Percentiles rank a stretch among this genome's conserved stretches.
Conservation (phyloP, 2,888 invertebrate genomes). For the Phyllotreta striolata region DNA sequence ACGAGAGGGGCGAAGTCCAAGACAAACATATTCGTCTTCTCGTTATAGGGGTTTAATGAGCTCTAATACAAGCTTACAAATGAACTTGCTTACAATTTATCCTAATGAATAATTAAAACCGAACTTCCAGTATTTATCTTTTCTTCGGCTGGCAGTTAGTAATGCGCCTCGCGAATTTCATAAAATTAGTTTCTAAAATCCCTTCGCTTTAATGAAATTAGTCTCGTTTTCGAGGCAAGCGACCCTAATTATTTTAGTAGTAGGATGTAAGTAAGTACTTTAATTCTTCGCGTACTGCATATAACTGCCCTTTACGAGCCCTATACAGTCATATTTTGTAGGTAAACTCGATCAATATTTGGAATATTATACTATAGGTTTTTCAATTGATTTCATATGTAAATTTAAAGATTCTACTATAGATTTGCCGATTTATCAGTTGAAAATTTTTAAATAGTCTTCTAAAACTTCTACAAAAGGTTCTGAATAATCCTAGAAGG, state of each 20-base stretch:
- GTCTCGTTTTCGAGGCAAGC: neutral
- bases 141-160: slow-evolving; percentile 35
- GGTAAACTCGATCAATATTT: too few species aligned
- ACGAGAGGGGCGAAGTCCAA: slow-evolving; percentile 19
- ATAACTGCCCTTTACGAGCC: too few species aligned
- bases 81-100: slow-evolving; percentile 44
- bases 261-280: neutral
- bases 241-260: slow-evolving; percentile 20
- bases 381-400: too few species aligned
- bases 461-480: too few species aligned
- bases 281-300: too few species aligned
- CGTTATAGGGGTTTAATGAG: slow-evolving; percentile 48
- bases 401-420: too few species aligned
- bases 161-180: slow-evolving; percentile 35
- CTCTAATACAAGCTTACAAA: slow-evolving; percentile 42
- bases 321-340: too few species aligned
- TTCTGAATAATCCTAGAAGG: too few species aligned
- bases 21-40: slow-evolving; percentile 45
- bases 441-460: too few species aligned
- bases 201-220: slow-evolving; percentile 22
- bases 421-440: too few species aligned
- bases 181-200: slow-evolving; percentile 28
- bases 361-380: too few species aligned
- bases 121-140: slow-evolving; percentile 45
- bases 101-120: slow-evolving; percentile 47